phyloP scores from a whole-genome alignment of 2,888 invertebrate species.

The Antheraea assamensis region DNA sequence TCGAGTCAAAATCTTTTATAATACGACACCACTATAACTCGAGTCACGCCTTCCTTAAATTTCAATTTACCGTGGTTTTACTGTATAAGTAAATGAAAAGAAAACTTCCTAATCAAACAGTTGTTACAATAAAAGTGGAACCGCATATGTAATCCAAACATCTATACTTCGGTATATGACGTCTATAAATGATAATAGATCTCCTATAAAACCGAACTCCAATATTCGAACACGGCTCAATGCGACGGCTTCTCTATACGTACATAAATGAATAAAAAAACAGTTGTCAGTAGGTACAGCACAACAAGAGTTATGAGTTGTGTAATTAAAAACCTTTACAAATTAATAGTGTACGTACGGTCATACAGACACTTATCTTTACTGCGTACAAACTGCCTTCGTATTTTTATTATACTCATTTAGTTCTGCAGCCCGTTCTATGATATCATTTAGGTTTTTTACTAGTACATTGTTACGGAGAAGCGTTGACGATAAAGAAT shows the following conservation, averaged over 20 bases:
- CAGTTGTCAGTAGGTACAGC: background rate
- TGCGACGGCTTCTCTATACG: background rate
- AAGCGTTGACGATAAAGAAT: background rate
- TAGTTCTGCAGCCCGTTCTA: background rate
- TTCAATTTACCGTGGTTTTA: too few relatives aligned
- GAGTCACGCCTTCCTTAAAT: too few relatives aligned
- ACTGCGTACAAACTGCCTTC: background rate
- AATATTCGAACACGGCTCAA: background rate
- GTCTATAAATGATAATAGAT: background rate
- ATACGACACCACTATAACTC: too few relatives aligned
- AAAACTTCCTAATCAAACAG: background rate
- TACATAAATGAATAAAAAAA: background rate
- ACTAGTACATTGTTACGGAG: background rate
- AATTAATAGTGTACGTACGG: background rate
- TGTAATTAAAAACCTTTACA: slow-evolving; percentile 1
- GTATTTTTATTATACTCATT: background rate
- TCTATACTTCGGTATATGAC: background rate
- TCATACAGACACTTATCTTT: background rate
- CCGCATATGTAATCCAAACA: background rate
- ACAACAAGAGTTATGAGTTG: background rate
- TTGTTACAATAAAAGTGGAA: background rate
- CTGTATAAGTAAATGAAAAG: too few relatives aligned
- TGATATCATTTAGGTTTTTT: background rate
- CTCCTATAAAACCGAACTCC: background rate
- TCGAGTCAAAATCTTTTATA: too few relatives aligned